Conservation (phyloP, 1,140 invertebrate species). For the Alviniconcha marisindica region DNA sequence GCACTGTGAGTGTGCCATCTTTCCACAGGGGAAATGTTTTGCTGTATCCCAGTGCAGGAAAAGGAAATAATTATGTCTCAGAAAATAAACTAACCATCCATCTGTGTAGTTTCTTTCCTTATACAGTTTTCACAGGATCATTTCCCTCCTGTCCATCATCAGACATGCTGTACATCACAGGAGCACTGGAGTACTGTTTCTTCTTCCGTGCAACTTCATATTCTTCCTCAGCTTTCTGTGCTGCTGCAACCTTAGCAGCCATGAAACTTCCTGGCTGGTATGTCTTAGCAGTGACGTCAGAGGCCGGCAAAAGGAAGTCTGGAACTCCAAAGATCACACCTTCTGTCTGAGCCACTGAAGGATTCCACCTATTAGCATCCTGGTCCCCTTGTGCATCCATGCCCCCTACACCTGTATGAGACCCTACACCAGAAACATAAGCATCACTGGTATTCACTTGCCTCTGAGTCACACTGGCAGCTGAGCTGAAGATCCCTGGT, state of each 20-base stretch:
- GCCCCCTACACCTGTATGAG: neutral
- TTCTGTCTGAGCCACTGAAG: constrained; percentile 2
- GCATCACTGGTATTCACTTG: too few species aligned
- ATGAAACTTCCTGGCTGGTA: constrained; percentile 50
- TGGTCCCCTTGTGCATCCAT: neutral
- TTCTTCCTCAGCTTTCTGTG: constrained; percentile 19
- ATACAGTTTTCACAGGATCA: neutral
- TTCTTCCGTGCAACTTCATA: constrained; percentile 16
- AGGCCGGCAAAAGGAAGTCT: constrained; percentile 22
- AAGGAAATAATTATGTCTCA: too few species aligned
- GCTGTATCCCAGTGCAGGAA: too few species aligned
- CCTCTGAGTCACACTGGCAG: neutral
- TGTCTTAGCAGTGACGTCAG: constrained; percentile 23
- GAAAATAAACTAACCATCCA: neutral
- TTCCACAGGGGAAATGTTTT: neutral
- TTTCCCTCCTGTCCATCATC: neutral
- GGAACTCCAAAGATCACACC: constrained; percentile 35
- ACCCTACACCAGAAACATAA: neutral
- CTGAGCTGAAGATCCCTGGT: constrained; percentile 7
- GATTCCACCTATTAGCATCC: neutral
- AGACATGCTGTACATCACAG: constrained; percentile 35
- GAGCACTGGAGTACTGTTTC: constrained; percentile 38
- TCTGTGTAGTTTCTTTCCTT: neutral
- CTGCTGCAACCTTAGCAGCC: constrained; percentile 33
- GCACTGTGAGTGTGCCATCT: too few species aligned